Base-by-base conservation (phyloP, 2,113 vertebrate genomes). In the Pituophis catenifer region DNA sequence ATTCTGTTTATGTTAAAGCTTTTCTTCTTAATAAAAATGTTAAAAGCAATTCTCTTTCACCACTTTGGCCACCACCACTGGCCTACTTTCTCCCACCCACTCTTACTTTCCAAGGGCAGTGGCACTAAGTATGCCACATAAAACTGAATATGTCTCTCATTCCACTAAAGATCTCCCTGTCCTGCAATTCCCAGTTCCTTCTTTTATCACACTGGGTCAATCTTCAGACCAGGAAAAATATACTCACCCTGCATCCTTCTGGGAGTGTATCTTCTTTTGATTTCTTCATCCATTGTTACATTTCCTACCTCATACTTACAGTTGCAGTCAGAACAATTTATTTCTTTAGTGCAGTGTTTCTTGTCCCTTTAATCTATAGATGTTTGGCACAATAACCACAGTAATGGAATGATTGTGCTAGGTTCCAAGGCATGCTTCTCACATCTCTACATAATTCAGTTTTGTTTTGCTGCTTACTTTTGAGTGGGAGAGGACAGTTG, bases 1-100 rank as follows among this genome's bases (percentile, higher is more conserved):
- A 96, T 92, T 96, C 85, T 91, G 95, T 50, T 89, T 93, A 91
- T 96, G 95, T 96, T 95, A 97, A 96, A 95, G 90, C 48, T 81
- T 95, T 96, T 92, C 50, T 95, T 95, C 50, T 95, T 95, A 96
- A 95, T 96, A 95, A 93, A 33, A 65, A 38, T 94, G 93, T 93
- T 95, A 96, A 96, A 96, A 89, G 94, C 44, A 93, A 89, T 96
- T 94, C 95, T 81, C 10, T 0, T 95, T 95, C 94, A 95, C 95
- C 95, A 89, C 58, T 95, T 44, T 44, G 38, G 38, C 38, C 38
- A 44, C 38, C 38, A 44, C 38, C 38, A 44, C 48, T 88, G 23
- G 50, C 6, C 12, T 29, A 3, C 7, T n/a, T 19, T 26, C 17
- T 10, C 17, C 52, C 3, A 19, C 29, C 1, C 13, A 33, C 86